These are phyloP conservation scores for Microplitis deprimator DNA, from an alignment of 2,888 invertebrate species.

Conservation along the genomic window DNA sequence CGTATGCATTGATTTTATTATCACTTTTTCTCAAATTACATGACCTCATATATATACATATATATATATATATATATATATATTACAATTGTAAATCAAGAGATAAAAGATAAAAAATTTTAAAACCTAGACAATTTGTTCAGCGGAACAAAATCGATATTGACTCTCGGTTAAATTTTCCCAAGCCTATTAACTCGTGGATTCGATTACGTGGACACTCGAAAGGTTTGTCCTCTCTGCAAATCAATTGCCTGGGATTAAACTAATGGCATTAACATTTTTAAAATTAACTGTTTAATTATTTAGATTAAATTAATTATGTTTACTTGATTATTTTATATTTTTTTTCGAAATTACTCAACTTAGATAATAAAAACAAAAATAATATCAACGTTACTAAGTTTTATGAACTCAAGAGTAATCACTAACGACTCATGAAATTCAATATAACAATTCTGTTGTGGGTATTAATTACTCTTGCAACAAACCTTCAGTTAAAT, in stretches of 20 bases:
- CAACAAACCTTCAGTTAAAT: no score
- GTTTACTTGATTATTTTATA: not conserved
- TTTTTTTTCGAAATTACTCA: not conserved
- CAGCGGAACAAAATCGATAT: conserved; percentile 27
- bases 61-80: no score
- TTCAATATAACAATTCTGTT: no score
- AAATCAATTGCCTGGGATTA: conserved; percentile 25
- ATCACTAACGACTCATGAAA: no score
- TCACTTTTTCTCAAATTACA: no score
- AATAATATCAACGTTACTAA: no score
- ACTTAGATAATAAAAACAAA: no score
- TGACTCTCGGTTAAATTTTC: conserved; percentile 19
- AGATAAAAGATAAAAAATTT: conserved; percentile 12
- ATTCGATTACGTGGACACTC: conserved; percentile 23
- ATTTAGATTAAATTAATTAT: not conserved
- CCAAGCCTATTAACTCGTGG: conserved; percentile 20
- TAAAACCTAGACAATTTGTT: conserved; percentile 15
- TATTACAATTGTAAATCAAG: not conserved
- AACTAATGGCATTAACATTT: conserved; percentile 2
- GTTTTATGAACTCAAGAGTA: no score
- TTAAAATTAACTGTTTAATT: not conserved
- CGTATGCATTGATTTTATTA: no score
- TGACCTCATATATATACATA: no score
- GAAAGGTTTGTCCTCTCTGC: conserved; percentile 10
- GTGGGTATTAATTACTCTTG: no score